Percentiles rank a stretch among this genome's conserved stretches.
phyloP scores from a whole-genome alignment of 2,797 vertebrate genomes.

The Spinus pinus region DNA sequence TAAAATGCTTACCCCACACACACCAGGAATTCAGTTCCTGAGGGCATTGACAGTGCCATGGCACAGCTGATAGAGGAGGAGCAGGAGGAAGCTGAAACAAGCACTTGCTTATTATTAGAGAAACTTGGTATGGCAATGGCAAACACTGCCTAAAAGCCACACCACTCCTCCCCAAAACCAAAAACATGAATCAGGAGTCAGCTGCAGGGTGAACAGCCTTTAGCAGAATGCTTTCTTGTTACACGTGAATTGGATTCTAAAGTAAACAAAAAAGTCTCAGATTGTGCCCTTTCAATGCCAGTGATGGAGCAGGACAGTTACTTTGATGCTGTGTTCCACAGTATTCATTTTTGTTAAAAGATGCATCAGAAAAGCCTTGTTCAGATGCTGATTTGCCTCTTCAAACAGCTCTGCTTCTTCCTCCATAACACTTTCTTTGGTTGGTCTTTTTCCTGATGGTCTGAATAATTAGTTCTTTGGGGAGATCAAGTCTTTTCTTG shows the following conservation, averaged over 20 bases:
- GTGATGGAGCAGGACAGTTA: not conserved
- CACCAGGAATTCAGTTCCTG: not conserved
- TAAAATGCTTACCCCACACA: not conserved
- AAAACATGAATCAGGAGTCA: not conserved
- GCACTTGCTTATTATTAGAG: not conserved
- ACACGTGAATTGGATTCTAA: not conserved
- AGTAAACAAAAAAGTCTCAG: not conserved
- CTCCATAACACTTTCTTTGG: not conserved
- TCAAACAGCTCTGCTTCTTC: slow-evolving; percentile 33
- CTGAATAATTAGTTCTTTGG: slow-evolving; percentile 63
- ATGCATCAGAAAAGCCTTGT: not conserved
- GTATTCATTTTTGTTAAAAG: slow-evolving; percentile 2
- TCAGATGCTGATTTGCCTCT: not conserved
- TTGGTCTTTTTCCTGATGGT: slow-evolving; percentile 39
- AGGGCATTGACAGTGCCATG: not conserved
- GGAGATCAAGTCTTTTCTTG: slow-evolving; percentile 45
- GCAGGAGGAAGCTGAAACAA: not conserved
- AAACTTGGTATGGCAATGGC: not conserved
- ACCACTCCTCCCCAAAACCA: not conserved
- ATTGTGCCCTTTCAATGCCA: not conserved
- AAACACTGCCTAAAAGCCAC: not conserved
- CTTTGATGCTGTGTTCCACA: not conserved
- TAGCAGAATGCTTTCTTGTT: not conserved
- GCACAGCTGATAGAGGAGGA: not conserved
- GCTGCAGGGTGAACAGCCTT: not conserved